These are phyloP conservation scores for Synanthedon tipuliformis DNA, from an alignment of 2,888 invertebrate species.

Conservation along the genomic window DNA sequence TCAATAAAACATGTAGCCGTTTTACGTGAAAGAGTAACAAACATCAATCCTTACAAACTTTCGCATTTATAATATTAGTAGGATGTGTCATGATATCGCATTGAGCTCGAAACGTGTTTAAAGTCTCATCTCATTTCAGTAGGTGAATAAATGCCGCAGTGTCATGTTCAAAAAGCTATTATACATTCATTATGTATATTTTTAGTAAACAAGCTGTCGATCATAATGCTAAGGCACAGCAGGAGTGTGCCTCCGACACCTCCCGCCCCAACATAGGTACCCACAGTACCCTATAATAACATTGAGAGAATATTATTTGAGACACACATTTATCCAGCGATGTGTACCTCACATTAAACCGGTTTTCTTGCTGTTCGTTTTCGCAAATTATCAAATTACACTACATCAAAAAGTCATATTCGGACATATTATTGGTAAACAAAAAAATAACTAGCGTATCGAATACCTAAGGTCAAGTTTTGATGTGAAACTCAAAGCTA, in stretches of 20 bases:
- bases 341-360: slow-evolving; percentile 26
- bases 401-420: slow-evolving; percentile 55
- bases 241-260: slow-evolving; percentile 55
- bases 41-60: background rate
- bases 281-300: slow-evolving; percentile 31
- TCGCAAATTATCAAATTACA: slow-evolving; percentile 61
- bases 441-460: slow-evolving; percentile 56
- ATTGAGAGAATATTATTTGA: slow-evolving; percentile 25
- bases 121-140: slow-evolving; percentile 4
- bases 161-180: slow-evolving; percentile 49
- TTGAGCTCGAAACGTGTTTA: background rate
- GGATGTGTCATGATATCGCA: background rate
- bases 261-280: slow-evolving; percentile 28
- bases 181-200: slow-evolving; percentile 71
- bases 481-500: slow-evolving; percentile 53
- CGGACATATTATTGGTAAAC: slow-evolving; percentile 42
- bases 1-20: no score
- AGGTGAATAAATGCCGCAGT: slow-evolving; percentile 14
- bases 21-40: background rate
- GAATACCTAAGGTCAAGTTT: slow-evolving; percentile 64
- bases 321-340: slow-evolving; percentile 21
- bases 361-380: slow-evolving; percentile 47
- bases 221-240: slow-evolving; percentile 62
- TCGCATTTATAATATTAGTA: background rate
- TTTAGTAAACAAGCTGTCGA: slow-evolving; percentile 71